Percentiles rank a stretch among this genome's conserved stretches.
These are phyloP conservation scores for Oscheius sp. DNA, from an alignment of 2,888 invertebrate species.

Conservation along the genomic window DNA sequence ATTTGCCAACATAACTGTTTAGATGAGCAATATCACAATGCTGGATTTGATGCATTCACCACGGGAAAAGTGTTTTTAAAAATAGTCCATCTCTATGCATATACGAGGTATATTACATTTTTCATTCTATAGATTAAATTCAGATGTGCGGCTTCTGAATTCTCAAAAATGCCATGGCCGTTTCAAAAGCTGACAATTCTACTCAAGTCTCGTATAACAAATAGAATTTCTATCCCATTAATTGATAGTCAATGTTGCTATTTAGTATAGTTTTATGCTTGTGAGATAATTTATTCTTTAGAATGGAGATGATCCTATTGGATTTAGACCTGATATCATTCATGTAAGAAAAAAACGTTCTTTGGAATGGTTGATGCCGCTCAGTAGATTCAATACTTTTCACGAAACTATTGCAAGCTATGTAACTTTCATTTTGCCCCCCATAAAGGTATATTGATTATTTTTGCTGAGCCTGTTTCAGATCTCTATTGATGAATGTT, in stretches of 20 bases:
- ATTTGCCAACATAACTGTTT: neutral
- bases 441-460: neutral
- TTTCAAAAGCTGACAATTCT: conserved; percentile 34
- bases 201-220: conserved; percentile 20
- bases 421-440: neutral
- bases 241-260: conserved; percentile 36
- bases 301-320: conserved; percentile 33
- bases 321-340: conserved; percentile 31
- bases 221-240: conserved; percentile 36
- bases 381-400: neutral
- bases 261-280: conserved; percentile 19
- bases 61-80: conserved; percentile 36
- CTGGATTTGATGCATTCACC: conserved; percentile 36
- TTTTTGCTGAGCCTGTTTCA: neutral
- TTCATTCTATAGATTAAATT: neutral
- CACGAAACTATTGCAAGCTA: neutral
- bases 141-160: conserved; percentile 30
- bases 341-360: conserved; percentile 12
- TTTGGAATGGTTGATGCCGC: neutral
- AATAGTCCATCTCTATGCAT: conserved; percentile 17
- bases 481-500: conserved; percentile 18
- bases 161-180: conserved; percentile 24
- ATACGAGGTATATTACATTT: conserved; percentile 6
- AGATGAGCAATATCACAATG: conserved; percentile 34
- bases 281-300: neutral